Percentiles rank a stretch among this genome's conserved stretches.
phyloP scores from a whole-genome alignment of 2,797 vertebrate genomes.

The Sorex maritimensis region DNA sequence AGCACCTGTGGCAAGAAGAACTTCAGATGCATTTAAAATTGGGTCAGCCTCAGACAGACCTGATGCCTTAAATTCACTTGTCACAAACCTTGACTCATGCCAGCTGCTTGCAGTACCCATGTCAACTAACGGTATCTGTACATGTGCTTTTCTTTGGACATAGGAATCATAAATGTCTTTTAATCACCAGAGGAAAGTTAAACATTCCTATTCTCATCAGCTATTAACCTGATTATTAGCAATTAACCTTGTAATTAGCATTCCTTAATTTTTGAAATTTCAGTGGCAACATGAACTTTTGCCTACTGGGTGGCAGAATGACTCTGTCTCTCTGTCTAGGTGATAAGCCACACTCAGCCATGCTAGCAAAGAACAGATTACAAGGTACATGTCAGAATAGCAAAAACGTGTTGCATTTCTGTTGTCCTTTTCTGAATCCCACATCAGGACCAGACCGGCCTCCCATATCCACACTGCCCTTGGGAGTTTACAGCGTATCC shows the following conservation, averaged over 20 bases:
- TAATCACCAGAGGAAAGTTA: not conserved
- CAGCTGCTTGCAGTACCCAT: conserved; percentile 4
- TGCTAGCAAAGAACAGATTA: not conserved
- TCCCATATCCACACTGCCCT: not conserved
- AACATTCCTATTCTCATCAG: not conserved
- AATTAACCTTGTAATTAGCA: not conserved
- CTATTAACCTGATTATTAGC: conserved; percentile 52
- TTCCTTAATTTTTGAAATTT: conserved; percentile 51
- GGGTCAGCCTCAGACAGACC: not conserved
- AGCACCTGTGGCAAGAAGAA: not conserved
- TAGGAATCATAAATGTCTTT: conserved; percentile 56
- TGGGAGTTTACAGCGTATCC: not conserved
- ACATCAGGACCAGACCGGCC: not conserved
- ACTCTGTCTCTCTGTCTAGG: not conserved
- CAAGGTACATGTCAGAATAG: not conserved
- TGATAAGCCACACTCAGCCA: not conserved
- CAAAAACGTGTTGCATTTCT: conserved; percentile 1
- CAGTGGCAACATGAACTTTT: conserved; percentile 5
- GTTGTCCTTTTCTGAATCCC: conserved; percentile 23
- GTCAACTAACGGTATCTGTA: conserved; percentile 4
- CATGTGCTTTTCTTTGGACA: conserved; percentile 52
- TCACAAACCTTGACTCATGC: not conserved
- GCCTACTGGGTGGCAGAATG: not conserved
- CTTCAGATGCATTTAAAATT: not conserved
- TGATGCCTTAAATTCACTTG: not conserved